A percentile compares a stretch with the other conserved stretches of the same genome.
These are phyloP conservation scores for Melanotaenia parkinsoni DNA, from an alignment of 2,797 vertebrate genomes.

Conservation along the genomic window DNA sequence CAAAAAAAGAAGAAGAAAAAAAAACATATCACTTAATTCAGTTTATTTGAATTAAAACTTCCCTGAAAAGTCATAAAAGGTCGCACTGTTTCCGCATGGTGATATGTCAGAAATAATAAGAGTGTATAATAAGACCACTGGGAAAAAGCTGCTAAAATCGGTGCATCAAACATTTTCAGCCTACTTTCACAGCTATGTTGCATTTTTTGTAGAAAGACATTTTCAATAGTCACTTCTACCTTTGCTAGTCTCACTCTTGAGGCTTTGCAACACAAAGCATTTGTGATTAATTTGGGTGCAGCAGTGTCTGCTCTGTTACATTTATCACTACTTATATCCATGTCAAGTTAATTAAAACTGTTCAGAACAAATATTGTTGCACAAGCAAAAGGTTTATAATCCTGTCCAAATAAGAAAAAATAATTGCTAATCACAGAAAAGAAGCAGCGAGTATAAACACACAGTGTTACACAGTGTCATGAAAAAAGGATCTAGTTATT, in stretches of 20 bases:
- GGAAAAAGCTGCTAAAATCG: conserved; percentile 15
- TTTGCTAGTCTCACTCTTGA: conserved; percentile 29
- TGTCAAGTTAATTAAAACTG: conserved; percentile 47
- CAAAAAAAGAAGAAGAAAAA: too few relatives aligned
- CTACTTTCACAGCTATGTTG: conserved; percentile 40
- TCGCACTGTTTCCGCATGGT: conserved; percentile 28
- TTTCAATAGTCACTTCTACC: conserved; percentile 61
- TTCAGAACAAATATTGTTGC: conserved; percentile 7
- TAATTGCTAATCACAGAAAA: background rate
- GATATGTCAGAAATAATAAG: conserved; percentile 30
- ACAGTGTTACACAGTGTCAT: too few relatives aligned
- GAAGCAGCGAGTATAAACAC: background rate
- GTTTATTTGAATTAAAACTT: background rate
- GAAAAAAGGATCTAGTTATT: background rate
- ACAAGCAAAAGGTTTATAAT: too few relatives aligned
- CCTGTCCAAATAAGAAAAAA: background rate
- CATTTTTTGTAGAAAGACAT: conserved; percentile 54
- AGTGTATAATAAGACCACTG: conserved; percentile 41
- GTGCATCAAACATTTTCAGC: conserved; percentile 50
- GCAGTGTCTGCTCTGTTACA: conserved; percentile 25
- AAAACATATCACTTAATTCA: too few relatives aligned
- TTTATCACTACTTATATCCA: conserved; percentile 23
- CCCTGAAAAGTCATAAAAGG: conserved; percentile 23
- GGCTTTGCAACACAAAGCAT: conserved; percentile 32
- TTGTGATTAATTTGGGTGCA: conserved; percentile 17